Base-by-base conservation (phyloP, 2,888 invertebrate genomes). In the Eilema griseolum region DNA sequence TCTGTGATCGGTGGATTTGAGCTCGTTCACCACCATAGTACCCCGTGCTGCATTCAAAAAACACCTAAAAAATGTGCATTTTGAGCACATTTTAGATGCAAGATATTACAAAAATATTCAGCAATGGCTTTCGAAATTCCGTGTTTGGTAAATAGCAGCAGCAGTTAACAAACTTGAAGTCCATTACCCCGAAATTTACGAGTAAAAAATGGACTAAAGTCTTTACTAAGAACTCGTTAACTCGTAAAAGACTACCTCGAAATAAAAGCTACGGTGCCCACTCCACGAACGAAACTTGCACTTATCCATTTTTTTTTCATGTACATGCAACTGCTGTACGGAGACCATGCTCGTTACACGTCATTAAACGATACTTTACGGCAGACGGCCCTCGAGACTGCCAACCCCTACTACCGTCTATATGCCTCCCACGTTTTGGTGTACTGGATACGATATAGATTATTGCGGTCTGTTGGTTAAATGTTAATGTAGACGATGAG, bases 311-410 rank as follows among this genome's bases (percentile, higher is more conserved):
- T 88, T 67, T 52, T 90, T 90, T 90, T 86, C 88, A 88, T 86
- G 88, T 89, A 89, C 88, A 87, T 86, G 86, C 89, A 87, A 88
- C 86, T 88, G 87, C 86, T 84, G 85, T 86, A 79, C 86, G 83
- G 89, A 88, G 91, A 91, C 91, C 90, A 87, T 86, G 91, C 93
- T 94, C 93, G 95, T 95, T 94, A 94, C 95, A 94, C 94, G 94
- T 95, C 95, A 95, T 95, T 95, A 95, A 93, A 94, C 94, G 94
- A 95, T 95, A 95, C 95, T 95, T 94, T 95, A 93, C 92, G 88
- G 94, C 93, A 95, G 95, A 95, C 95, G 95, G 93, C 92, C 88
- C 95, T 95, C 92, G 95, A 95, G 95, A 95, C 94, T 90, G 90
- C 90, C 90, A 89, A 85, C 90, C 84, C 88, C 81, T 74, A 74